These are phyloP conservation scores for Anser cygnoides DNA, from an alignment of 2,113 vertebrate genomes.

Conservation along the genomic window DNA sequence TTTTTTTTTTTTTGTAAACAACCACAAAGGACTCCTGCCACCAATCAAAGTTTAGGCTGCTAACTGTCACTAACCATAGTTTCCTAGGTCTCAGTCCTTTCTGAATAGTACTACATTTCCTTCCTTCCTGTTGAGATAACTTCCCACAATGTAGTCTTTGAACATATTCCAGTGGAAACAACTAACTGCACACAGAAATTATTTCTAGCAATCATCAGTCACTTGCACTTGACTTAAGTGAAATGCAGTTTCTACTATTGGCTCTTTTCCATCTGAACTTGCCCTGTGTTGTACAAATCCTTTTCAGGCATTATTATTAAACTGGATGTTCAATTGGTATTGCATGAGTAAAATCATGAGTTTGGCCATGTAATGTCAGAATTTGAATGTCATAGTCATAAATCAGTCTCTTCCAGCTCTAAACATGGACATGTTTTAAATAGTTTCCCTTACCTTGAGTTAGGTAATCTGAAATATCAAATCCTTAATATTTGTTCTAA, in stretches of 20 bases:
- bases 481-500: neutral
- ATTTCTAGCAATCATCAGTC: slow-evolving; percentile 2
- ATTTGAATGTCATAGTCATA: neutral
- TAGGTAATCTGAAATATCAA: neutral
- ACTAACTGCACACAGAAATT: neutral
- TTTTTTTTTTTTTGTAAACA: neutral
- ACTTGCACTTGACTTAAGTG: neutral
- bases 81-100: slow-evolving; percentile 11
- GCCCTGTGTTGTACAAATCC: neutral
- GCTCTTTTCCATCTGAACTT: neutral
- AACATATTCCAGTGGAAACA: neutral
- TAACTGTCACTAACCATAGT: neutral
- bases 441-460: neutral
- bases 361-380: neutral
- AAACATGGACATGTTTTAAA: neutral
- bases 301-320: neutral
- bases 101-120: neutral
- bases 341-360: neutral
- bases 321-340: neutral
- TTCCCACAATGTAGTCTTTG: neutral
- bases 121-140: slow-evolving; percentile 43
- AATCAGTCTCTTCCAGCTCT: neutral
- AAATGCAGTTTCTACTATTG: neutral
- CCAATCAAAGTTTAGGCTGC: neutral
- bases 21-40: neutral